Percentiles rank a stretch among this genome's conserved stretches.
These are phyloP conservation scores for Cerastoderma edule DNA, from an alignment of 2,888 invertebrate species.

Conservation along the genomic window DNA sequence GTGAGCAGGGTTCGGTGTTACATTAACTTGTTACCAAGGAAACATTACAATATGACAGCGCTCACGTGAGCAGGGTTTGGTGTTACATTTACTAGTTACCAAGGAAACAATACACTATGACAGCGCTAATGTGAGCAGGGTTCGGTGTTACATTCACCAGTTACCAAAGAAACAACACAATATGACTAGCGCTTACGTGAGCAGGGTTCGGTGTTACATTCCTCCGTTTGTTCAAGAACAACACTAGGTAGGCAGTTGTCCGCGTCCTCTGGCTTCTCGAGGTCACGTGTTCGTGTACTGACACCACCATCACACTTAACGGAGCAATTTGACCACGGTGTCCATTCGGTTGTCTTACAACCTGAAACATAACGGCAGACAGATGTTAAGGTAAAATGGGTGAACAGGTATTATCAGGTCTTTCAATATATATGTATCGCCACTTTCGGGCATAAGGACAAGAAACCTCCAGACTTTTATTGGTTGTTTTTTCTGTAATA, in stretches of 20 bases:
- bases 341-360: slow-evolving; percentile 2
- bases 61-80: too few relatives aligned
- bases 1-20: too few relatives aligned
- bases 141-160: neutral
- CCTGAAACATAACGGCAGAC: neutral
- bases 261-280: neutral
- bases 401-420: neutral
- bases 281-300: neutral
- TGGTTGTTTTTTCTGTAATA: neutral
- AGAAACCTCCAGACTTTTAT: too few relatives aligned
- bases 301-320: neutral
- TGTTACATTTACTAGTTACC: too few relatives aligned
- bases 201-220: slow-evolving; percentile 6
- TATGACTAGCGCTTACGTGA: neutral
- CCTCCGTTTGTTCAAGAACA: neutral
- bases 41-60: too few relatives aligned
- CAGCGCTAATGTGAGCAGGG: neutral
- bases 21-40: too few relatives aligned
- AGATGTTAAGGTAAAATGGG: neutral
- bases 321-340: neutral
- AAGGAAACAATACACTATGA: neutral
- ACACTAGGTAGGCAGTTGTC: neutral
- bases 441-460: neutral
- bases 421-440: neutral
- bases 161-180: neutral